Percentiles rank a stretch among this genome's conserved stretches.
Evolutionary conservation across 2,888 invertebrate genomes (phyloP).

Genomic region (Xanthia icteritia): DNA sequence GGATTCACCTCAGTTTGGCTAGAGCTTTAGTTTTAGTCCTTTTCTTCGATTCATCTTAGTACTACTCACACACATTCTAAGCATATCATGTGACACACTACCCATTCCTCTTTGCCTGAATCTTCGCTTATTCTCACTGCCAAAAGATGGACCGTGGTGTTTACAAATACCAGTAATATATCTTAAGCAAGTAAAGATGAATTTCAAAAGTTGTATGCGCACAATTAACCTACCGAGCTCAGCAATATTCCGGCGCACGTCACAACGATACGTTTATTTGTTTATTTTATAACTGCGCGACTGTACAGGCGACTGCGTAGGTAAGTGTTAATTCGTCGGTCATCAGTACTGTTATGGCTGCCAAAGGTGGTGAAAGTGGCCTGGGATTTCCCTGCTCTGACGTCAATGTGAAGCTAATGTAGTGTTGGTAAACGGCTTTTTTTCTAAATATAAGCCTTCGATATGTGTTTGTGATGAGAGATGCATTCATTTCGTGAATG

Average conservation of each 20-base stretch:
- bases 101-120: too few relatives aligned
- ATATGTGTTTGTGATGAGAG: constrained; percentile 11
- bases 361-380: constrained; percentile 52
- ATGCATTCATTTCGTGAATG: not conserved
- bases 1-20: not conserved
- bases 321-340: constrained; percentile 37
- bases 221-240: not conserved
- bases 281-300: constrained; percentile 39
- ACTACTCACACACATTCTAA: not conserved
- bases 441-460: constrained; percentile 20
- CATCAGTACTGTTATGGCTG: constrained; percentile 51
- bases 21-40: not conserved
- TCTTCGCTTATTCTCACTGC: not conserved
- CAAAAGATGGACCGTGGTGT: not conserved
- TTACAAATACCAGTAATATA: not conserved
- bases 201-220: constrained; percentile 15
- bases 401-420: constrained; percentile 47
- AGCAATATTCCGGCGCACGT: not conserved
- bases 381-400: constrained; percentile 48
- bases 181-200: constrained; percentile 22
- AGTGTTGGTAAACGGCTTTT: constrained; percentile 29
- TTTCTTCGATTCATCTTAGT: not conserved
- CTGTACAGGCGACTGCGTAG: constrained; percentile 20
- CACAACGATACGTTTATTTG: constrained; percentile 30
- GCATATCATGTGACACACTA: not conserved